Evolutionary conservation across 2,113 vertebrate genomes (phyloP).

Genomic region (Aegotheles bennettii): DNA sequence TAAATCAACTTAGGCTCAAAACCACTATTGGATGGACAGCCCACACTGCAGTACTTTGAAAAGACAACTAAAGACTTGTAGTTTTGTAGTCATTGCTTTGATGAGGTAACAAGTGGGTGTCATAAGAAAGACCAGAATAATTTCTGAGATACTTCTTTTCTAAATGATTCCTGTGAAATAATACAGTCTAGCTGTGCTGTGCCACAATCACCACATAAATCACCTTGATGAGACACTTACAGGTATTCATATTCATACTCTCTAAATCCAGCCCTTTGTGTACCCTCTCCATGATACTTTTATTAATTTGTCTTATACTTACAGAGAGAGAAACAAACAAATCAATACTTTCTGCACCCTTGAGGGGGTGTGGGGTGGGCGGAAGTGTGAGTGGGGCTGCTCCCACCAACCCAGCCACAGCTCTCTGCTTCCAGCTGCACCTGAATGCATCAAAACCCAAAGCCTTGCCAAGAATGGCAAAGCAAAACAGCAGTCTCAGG

Average conservation of each 20-base stretch:
- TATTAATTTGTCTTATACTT: neutral
- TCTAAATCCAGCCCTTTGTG: neutral
- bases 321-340: neutral
- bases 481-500: neutral
- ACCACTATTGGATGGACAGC: neutral
- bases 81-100: neutral
- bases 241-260: neutral
- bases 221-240: accelerated
- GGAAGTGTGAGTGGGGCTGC: accelerated
- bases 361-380: accelerated
- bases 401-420: neutral
- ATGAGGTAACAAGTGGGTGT: neutral
- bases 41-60: neutral
- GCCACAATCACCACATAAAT: accelerated
- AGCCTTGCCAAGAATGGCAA: neutral
- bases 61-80: neutral
- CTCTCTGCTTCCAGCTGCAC: neutral
- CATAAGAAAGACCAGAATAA: neutral
- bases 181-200: accelerated
- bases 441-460: neutral
- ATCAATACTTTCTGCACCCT: neutral
- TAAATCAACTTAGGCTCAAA: neutral
- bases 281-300: neutral
- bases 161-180: neutral
- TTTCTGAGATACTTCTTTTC: neutral